Base-by-base conservation (phyloP, 2,888 invertebrate genomes). In the Plagodis dolabraria region DNA sequence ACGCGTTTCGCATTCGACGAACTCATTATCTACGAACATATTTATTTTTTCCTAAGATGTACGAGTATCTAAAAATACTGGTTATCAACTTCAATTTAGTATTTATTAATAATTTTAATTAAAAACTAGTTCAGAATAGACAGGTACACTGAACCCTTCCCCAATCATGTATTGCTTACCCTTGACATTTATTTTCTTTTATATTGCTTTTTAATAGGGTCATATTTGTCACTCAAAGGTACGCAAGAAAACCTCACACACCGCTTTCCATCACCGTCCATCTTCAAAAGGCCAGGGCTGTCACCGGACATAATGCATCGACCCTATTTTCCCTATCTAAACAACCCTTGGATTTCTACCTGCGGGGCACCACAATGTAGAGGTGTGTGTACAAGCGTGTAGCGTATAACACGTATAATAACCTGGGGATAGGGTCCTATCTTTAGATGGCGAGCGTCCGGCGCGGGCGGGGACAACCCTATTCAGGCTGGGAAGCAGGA, bases 261-360 rank as follows among this genome's bases (percentile, higher is more conserved):
- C 33, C 36, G 33, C 45, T 46, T 53, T 55, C 36, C 55, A 55
- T 52, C 47, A 45, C 40, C 40, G 38, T 34, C 33, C 46, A 40
- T 33, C 22, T 49, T 53, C 40, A 47, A 60, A 54, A 55, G 52
- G 55, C 51, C n/a, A 60, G 60, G 60, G 60, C 44, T 55, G 55
- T 38, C 60, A 45, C 60, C 54, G 47, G 53, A 50, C 55, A 60
- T 55, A 55, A 60, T 52, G 60, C 60, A 52, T 49, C 53, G 59
- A 47, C 52, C 59, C 63, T 45, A 63, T 61, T 67, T 57, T 55
- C 60, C 61, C 42, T 64, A 67, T 62, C 67, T 64, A 53, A 63
- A 63, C 47, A 54, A 38, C 62, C 55, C 52, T 54, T 22, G 51
- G 12, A 8, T 51, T 36, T 36, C 36, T 36, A 36, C 46, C 43